Percentiles rank a stretch among this genome's conserved stretches.
Evolutionary conservation across 2,888 invertebrate genomes (phyloP).

Genomic region (Platycheirus albimanus): DNA sequence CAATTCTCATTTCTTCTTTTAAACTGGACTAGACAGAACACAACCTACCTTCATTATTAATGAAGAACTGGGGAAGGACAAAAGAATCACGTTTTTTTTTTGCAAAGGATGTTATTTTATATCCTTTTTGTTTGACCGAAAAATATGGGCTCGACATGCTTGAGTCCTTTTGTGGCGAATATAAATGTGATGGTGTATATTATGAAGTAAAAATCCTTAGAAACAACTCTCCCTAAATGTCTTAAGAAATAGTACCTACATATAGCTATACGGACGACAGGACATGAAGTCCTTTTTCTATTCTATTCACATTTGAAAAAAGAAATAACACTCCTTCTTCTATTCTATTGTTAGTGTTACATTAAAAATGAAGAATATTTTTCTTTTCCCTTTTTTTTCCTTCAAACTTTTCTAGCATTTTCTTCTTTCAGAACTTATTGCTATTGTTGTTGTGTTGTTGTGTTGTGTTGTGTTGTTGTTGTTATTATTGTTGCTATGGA

Average conservation of each 20-base stretch:
- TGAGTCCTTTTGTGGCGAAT: slow-evolving; percentile 24
- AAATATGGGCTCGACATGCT: slow-evolving; percentile 16
- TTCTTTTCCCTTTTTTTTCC: slow-evolving; percentile 29
- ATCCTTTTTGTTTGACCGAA: slow-evolving; percentile 24
- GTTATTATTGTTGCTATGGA: slow-evolving; percentile 29
- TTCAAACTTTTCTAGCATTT: slow-evolving; percentile 10
- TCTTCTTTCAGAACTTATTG: background rate
- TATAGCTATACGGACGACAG: background rate
- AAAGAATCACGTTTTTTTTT: slow-evolving; percentile 61
- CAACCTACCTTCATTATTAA: slow-evolving; percentile 36
- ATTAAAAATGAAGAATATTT: slow-evolving; percentile 46
- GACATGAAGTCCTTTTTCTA: background rate
- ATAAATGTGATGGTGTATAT: too few relatives aligned
- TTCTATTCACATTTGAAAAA: slow-evolving; percentile 35
- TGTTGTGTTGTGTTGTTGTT: slow-evolving; percentile 20
- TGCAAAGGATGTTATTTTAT: slow-evolving; percentile 17
- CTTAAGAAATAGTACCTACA: background rate
- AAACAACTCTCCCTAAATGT: slow-evolving; percentile 13
- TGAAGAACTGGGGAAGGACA: slow-evolving; percentile 25
- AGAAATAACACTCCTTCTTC: slow-evolving; percentile 44
- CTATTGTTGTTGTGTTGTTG: too few relatives aligned
- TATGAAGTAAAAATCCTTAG: slow-evolving; percentile 56
- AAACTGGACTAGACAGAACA: slow-evolving; percentile 47
- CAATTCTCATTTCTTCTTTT: slow-evolving; percentile 25
- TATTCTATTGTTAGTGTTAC: slow-evolving; percentile 69